Base-by-base conservation (phyloP, 2,797 vertebrate species). In the Thalassophryne amazonica region DNA sequence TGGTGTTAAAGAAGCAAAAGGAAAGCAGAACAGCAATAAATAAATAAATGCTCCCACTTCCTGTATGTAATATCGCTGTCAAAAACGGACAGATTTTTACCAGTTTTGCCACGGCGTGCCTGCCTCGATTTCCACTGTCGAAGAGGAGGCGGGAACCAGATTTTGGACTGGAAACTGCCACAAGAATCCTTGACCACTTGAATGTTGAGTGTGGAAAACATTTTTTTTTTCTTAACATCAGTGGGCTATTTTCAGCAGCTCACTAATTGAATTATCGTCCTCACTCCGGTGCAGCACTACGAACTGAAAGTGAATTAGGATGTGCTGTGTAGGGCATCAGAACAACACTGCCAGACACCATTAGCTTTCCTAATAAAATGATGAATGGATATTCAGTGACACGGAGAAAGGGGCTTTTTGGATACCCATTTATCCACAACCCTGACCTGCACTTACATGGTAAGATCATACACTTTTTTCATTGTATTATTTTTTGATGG, bases 331-430 rank as follows among this genome's bases (percentile, higher is more conserved):
- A 13, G 24, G 46, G 47, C 52, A 52, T 36, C 42, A 15, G 36
- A 50, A 69, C 76, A 60, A 48, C 45, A 56, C 52, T 35, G 22
- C 32, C 16, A 1, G 65, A 49, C 57, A 32, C 41, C 52, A 35
- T 73, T 58, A 71, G 42, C 40, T 35, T 38, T 56, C 51, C 30
- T 59, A 69, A 76, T 75, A 52, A 58, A 73, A 64, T 75, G 53
- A 67, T 71, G 36, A 34, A 58, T 34, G 20, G 47, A 46, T 58
- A 67, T 43, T 75, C 76, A 80, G 45, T 84, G 76, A 81, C 73
- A 69, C 28, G 36, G 47, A 82, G 38, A 4, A 2, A 55, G 27
- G 2, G 18, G 15, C 42, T 51, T 73, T n/a, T 53, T 75, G 29
- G 62, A 52, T 69, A 42, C 6, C 4, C 31, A 30, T 59, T 60